Evolutionary conservation across 2,113 vertebrate genomes (phyloP).

Genomic region (human (Homo sapiens)): GRCh38 chr11:100636501-100637000

Average conservation of each 20-base stretch:
- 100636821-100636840: neutral
- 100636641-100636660: neutral
- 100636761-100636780: neutral
- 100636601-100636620: neutral
- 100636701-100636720: neutral
- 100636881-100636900: neutral
- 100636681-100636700: neutral
- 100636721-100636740: neutral
- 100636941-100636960: neutral
- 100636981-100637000: neutral
- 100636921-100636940: neutral
- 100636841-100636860: neutral
- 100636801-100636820: neutral
- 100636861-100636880: neutral
- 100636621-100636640: neutral
- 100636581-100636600: neutral
- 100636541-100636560: too few relatives aligned
- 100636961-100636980: neutral
- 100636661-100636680: neutral
- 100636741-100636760: neutral
- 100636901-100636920: neutral
- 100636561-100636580: too few relatives aligned
- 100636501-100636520: too few relatives aligned
- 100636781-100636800: neutral
- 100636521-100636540: too few relatives aligned